These are phyloP conservation scores for Eira barbara DNA, from an alignment of 2,113 vertebrate species.

Conservation along the genomic window DNA sequence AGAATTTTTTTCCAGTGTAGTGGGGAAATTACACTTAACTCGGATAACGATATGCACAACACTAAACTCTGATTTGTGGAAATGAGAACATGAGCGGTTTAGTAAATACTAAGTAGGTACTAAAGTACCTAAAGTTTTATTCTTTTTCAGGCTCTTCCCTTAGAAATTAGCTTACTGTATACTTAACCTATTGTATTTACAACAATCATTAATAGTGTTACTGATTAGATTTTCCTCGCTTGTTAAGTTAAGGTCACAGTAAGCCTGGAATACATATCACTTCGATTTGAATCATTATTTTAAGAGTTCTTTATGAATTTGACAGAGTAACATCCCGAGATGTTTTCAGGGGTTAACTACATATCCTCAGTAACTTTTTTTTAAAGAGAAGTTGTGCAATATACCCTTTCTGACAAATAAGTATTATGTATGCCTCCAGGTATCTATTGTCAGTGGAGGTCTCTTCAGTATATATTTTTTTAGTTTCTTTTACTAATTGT, in stretches of 20 bases:
- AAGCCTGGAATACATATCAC: background rate
- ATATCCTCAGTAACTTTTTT: constrained; percentile 11
- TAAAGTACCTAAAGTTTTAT: background rate
- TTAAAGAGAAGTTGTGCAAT: background rate
- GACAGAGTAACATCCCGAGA: background rate
- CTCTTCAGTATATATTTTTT: constrained; percentile 29
- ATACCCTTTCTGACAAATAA: background rate
- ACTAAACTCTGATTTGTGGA: background rate
- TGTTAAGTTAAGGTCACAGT: background rate
- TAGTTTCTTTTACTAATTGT: constrained; percentile 28
- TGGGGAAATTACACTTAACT: background rate
- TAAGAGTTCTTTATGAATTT: constrained; percentile 26
- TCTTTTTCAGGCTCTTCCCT: background rate
- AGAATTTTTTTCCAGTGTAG: background rate
- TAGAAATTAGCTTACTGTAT: background rate
- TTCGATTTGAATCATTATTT: constrained; percentile 35
- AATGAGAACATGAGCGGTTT: background rate
- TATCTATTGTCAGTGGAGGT: background rate
- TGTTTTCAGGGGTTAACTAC: background rate
- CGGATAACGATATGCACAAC: background rate
- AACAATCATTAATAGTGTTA: background rate
- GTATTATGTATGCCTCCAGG: background rate
- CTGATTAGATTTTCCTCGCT: background rate
- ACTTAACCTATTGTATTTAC: background rate
- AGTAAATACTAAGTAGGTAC: background rate